Evolutionary conservation across 2,888 invertebrate species (phyloP), one percentile per base, ranked within the genome.

Genomic region (Sisyra terminalis): DNA sequence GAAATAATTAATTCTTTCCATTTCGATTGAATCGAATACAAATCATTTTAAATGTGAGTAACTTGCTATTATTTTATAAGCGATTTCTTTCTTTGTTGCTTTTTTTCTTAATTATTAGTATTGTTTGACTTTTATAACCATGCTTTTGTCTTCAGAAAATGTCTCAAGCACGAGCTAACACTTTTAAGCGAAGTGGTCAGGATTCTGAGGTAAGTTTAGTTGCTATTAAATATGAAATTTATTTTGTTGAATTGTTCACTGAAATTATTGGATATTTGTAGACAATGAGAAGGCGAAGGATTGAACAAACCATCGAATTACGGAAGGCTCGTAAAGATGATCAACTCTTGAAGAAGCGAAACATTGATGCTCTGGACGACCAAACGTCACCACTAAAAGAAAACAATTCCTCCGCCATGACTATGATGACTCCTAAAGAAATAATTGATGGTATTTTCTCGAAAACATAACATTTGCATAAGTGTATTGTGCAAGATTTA

Each of bases 301-400:
- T 77, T 46, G 93, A 94, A 60, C 78, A 86, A 38, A 85, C 84
- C 2, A 79, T 97, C 2, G 88, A 94, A 50, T 68, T 98, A 29
- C 75, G 97, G 11, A 96, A 96, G 65, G 83, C 87, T 13, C 84
- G 85, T 44, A 85, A 94, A 51, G 93, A 96, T 60, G 93, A 96
- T 52, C 92, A 93, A 57, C 66, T 97, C 31, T 73, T 85, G 43
- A 98, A 98, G 61, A 70, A 89, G 14, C 70, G 96, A 44, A 71
- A 71, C 0, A 63, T 72, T 2, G 65, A 63, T 3, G 71, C 69
- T 11, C 68, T 69, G 36, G 72, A 71, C 0, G 67, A 67, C 4
- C 64, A 69, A 9, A 61, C 61, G 17, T 67, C 68, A 2, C 69
- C 70, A 0, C 54, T 67, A 41, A 70, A 67, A 49, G 69, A 70